phyloP scores from a whole-genome alignment of 2,888 invertebrate species.

The Epirrita christyi region DNA sequence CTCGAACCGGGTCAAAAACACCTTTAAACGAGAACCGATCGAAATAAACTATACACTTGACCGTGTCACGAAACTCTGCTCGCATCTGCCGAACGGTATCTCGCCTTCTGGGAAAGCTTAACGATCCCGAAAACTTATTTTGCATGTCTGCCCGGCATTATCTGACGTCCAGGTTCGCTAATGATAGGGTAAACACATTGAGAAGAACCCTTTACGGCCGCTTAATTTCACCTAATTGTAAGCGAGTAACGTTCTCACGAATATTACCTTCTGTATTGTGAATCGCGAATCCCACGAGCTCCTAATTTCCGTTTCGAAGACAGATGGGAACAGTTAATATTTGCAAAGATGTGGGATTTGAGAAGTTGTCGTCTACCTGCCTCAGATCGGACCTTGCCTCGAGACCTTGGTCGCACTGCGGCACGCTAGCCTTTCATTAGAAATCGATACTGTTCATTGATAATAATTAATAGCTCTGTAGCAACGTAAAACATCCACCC shows the following conservation, averaged over 20 bases:
- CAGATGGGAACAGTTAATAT: conserved; percentile 68
- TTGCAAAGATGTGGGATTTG: conserved; percentile 63
- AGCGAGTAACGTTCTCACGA: conserved; percentile 78
- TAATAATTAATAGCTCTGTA: conserved; percentile 73
- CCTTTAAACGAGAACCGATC: conserved; percentile 79
- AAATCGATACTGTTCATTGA: conserved; percentile 76
- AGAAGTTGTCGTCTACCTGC: conserved; percentile 56
- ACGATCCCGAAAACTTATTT: conserved; percentile 76
- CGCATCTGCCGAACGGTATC: conserved; percentile 81
- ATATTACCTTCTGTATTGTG: conserved; percentile 70
- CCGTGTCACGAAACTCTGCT: conserved; percentile 76
- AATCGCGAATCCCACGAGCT: conserved; percentile 77
- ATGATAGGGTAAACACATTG: conserved; percentile 78
- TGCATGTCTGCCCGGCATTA: conserved; percentile 80
- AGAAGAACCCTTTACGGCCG: conserved; percentile 70
- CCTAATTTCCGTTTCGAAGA: conserved; percentile 66
- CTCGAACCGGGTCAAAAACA: conserved; percentile 82
- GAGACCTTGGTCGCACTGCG: conserved; percentile 67
- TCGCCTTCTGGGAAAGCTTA: conserved; percentile 81
- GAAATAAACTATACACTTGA: conserved; percentile 78
- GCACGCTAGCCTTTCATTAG: conserved; percentile 65
- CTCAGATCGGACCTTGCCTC: conserved; percentile 47
- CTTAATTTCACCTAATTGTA: conserved; percentile 79
- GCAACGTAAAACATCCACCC: conserved; percentile 53
- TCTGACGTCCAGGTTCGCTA: conserved; percentile 65